phyloP scores from a whole-genome alignment of 2,797 vertebrate species.

The Sebastes baramenuke region DNA sequence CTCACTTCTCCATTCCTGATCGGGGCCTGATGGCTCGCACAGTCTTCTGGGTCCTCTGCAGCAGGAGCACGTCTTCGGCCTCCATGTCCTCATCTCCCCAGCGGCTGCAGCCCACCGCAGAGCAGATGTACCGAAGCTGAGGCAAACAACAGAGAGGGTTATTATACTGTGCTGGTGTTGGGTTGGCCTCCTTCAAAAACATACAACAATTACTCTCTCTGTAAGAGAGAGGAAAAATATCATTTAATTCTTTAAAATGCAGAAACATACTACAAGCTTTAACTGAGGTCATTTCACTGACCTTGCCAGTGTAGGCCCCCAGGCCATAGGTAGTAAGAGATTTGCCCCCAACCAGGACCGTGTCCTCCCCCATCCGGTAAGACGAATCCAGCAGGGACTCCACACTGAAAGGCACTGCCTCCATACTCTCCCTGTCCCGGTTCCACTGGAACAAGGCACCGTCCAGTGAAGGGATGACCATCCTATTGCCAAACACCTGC shows the following conservation, averaged over 20 bases:
- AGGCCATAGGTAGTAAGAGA: slow-evolving; percentile 95
- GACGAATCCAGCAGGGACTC: slow-evolving; percentile 97
- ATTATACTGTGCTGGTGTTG: not conserved
- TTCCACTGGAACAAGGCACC: slow-evolving; percentile 99
- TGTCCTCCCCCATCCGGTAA: slow-evolving; percentile 94
- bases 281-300: slow-evolving; percentile 56
- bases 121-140: slow-evolving; percentile 96
- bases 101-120: slow-evolving; percentile 91
- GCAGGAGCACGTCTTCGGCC: slow-evolving; percentile 89
- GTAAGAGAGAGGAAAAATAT: not conserved
- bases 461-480: slow-evolving; percentile 98
- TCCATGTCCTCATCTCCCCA: slow-evolving; percentile 91
- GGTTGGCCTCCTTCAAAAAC: not conserved
- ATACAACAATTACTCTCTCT: not conserved
- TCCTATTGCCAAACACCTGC: slow-evolving; percentile 96
- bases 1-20: slow-evolving; percentile 95
- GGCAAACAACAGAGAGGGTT: not conserved
- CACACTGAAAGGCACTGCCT: slow-evolving; percentile 96
- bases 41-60: slow-evolving; percentile 96
- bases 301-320: slow-evolving; percentile 94
- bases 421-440: slow-evolving; percentile 95
- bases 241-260: not conserved
- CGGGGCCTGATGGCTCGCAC: slow-evolving; percentile 95
- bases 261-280: not conserved
- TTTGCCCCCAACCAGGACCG: slow-evolving; percentile 96